A percentile compares a stretch with the other conserved stretches of the same genome.
phyloP scores from a whole-genome alignment of 2,888 invertebrate genomes.

The Stegophylla sp. region DNA sequence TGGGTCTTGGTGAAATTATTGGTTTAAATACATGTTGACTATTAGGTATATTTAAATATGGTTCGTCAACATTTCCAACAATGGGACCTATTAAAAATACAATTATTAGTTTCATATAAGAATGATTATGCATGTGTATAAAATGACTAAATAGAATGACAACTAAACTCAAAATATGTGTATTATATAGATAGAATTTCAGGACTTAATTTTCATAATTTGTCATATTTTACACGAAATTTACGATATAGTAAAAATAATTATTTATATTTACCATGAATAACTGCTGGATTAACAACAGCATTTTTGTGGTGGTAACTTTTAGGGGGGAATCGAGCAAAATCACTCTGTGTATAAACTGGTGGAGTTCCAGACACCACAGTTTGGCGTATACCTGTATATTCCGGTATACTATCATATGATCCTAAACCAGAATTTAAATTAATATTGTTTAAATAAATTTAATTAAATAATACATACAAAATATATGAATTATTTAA shows the following conservation, averaged over 20 bases:
- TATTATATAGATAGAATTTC: background rate
- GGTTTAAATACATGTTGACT: constrained; percentile 58
- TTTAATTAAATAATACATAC: background rate
- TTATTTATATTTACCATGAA: constrained; percentile 37
- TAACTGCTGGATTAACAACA: constrained; percentile 28
- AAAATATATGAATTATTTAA: background rate
- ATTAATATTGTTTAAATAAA: background rate
- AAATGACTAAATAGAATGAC: background rate
- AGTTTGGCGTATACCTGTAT: background rate
- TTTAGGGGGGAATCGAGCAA: constrained; percentile 38
- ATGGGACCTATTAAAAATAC: constrained; percentile 17
- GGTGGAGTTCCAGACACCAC: background rate
- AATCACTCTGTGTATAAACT: constrained; percentile 47
- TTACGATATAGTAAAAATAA: no score
- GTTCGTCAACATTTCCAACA: constrained; percentile 19
- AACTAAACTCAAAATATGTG: no score
- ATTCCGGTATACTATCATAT: constrained; percentile 20
- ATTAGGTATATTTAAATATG: constrained; percentile 35
- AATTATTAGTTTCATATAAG: background rate
- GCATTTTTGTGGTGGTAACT: constrained; percentile 16
- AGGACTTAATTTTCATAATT: no score
- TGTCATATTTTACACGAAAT: no score
- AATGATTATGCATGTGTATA: background rate
- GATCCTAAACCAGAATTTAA: background rate
- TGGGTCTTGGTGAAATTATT: constrained; percentile 77